Evolutionary conservation across 2,888 invertebrate genomes (phyloP).

Genomic region (Oxystoma pomonae): DNA sequence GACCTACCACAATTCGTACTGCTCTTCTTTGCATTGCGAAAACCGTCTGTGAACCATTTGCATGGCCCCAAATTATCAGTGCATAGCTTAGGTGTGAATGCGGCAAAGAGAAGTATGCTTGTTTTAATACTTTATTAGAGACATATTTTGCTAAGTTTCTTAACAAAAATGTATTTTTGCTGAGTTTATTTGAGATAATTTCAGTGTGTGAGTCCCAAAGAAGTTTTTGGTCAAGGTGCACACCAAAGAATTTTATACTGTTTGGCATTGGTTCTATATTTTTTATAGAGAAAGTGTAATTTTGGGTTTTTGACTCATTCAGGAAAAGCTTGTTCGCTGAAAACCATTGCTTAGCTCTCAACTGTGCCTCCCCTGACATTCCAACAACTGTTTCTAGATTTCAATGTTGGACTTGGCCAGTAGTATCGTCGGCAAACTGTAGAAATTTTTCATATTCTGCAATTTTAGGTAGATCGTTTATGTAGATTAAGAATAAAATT

Average conservation of each 20-base stretch:
- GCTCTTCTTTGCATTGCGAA: neutral
- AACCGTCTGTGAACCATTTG: neutral
- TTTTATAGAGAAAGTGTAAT: no score
- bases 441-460: neutral
- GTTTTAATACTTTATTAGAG: no score
- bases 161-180: neutral
- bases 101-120: no score
- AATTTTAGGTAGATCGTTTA: no score
- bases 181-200: neutral
- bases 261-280: neutral
- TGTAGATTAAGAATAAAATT: no score
- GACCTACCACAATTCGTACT: no score
- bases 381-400: neutral
- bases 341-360: neutral
- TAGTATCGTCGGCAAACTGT: neutral
- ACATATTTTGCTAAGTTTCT: neutral
- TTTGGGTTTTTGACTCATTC: no score
- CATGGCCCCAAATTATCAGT: neutral
- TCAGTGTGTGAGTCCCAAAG: neutral
- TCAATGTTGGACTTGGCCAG: neutral
- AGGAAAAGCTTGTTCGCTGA: no score
- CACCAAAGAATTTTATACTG: neutral
- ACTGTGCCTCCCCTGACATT: neutral
- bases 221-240: neutral
- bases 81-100: neutral